A percentile compares a stretch with the other conserved stretches of the same genome.
phyloP scores from a whole-genome alignment of 2,797 vertebrate genomes.

The Trachops cirrhosus region DNA sequence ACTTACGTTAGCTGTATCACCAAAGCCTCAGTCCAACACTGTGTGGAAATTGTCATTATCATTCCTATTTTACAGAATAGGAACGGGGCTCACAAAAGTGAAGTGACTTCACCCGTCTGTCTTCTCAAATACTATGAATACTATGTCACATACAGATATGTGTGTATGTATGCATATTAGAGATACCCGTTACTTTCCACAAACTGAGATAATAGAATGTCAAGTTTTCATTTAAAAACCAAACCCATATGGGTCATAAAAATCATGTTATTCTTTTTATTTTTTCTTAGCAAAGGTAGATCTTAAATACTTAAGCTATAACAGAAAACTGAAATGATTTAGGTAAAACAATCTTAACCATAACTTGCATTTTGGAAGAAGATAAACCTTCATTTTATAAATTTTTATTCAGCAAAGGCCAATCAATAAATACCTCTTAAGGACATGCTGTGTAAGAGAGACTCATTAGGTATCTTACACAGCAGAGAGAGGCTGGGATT shows the following conservation, averaged over 20 bases:
- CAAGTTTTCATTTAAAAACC: constrained; percentile 37
- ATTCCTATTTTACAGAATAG: background rate
- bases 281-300: background rate
- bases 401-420: background rate
- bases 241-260: background rate
- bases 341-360: background rate
- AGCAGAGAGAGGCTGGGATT: background rate
- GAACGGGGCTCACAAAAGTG: background rate
- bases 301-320: background rate
- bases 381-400: background rate
- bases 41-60: background rate
- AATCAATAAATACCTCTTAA: background rate
- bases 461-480: background rate
- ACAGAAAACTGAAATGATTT: constrained; percentile 25
- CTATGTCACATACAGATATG: background rate
- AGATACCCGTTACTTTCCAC: background rate
- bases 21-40: background rate
- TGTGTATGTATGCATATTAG: background rate
- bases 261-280: background rate
- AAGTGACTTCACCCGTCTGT: background rate
- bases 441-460: background rate
- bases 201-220: background rate
- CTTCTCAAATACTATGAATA: background rate
- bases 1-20: background rate
- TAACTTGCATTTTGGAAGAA: constrained; percentile 26